Conservation (phyloP, 2,888 invertebrate species). For the Listrodromus nycthemerus region DNA sequence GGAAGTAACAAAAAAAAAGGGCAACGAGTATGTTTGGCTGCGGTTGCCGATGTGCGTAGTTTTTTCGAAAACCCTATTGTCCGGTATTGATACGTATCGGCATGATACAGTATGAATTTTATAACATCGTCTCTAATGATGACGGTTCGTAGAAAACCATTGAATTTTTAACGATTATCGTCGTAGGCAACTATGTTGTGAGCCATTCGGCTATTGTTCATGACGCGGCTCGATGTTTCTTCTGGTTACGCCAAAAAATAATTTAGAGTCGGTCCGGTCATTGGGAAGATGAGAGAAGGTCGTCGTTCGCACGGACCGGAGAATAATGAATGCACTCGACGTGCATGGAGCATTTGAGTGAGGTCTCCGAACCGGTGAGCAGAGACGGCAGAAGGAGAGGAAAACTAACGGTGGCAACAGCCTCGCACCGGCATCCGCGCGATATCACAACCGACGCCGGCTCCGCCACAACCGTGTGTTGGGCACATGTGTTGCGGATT, state of each 20-base stretch:
- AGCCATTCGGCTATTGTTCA: background rate
- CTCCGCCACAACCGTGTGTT: conserved; percentile 43
- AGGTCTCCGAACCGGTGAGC: conserved; percentile 35
- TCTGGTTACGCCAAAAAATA: conserved; percentile 43
- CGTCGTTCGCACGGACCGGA: conserved; percentile 62
- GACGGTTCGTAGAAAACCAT: background rate
- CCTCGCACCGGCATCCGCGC: conserved; percentile 51
- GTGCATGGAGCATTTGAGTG: conserved; percentile 50
- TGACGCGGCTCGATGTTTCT: background rate
- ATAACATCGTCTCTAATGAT: background rate
- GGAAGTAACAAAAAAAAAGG: background rate
- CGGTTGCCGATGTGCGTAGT: background rate
- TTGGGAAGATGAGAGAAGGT: conserved; percentile 63
- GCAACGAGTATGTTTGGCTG: background rate
- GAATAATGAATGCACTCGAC: conserved; percentile 65
- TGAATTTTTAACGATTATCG: background rate
- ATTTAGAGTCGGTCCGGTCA: conserved; percentile 50
- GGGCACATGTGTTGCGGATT: conserved; percentile 66
- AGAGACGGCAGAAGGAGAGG: conserved; percentile 34
- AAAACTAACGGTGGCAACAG: conserved; percentile 20
- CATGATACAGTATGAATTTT: too few relatives aligned
- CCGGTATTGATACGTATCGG: too few relatives aligned
- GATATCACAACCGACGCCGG: conserved; percentile 45
- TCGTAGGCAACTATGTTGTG: background rate
- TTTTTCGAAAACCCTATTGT: background rate